Conservation (phyloP, 2,888 invertebrate species). For the Deilephila porcellus region DNA sequence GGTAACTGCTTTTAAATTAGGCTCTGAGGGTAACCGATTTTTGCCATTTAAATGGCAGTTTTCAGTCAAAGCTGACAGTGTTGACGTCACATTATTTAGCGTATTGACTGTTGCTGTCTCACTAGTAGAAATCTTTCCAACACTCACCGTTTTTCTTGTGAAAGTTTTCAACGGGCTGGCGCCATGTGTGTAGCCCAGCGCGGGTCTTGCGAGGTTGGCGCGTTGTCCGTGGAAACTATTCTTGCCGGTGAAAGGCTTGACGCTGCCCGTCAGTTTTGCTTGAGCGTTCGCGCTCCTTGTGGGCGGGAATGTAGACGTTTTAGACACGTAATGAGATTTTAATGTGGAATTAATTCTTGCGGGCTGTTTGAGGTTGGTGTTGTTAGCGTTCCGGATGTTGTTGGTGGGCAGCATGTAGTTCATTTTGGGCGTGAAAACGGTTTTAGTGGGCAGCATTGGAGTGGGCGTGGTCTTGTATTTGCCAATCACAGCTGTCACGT, state of each 20-base stretch:
- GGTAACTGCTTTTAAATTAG: conserved; percentile 64
- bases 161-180: conserved; percentile 72
- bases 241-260: conserved; percentile 71
- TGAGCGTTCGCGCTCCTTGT: conserved; percentile 76
- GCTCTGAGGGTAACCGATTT: conserved; percentile 73
- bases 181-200: conserved; percentile 68
- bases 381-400: conserved; percentile 73
- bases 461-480: conserved; percentile 78
- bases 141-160: conserved; percentile 63
- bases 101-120: conserved; percentile 63
- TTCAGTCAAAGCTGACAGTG: conserved; percentile 75
- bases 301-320: conserved; percentile 80
- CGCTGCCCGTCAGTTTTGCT: conserved; percentile 60
- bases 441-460: conserved; percentile 74
- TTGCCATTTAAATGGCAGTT: conserved; percentile 80
- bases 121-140: conserved; percentile 57
- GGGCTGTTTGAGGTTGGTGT: conserved; percentile 73
- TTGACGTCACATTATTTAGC: conserved; percentile 71
- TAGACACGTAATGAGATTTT: conserved; percentile 72
- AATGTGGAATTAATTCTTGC: conserved; percentile 62
- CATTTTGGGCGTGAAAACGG: conserved; percentile 72
- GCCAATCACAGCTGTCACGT: conserved; percentile 76
- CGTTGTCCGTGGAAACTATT: conserved; percentile 77
- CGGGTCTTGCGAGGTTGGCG: conserved; percentile 74
- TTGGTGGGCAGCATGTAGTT: conserved; percentile 81